Base-by-base conservation (phyloP, 2,113 vertebrate species). In the Rallus limicola region DNA sequence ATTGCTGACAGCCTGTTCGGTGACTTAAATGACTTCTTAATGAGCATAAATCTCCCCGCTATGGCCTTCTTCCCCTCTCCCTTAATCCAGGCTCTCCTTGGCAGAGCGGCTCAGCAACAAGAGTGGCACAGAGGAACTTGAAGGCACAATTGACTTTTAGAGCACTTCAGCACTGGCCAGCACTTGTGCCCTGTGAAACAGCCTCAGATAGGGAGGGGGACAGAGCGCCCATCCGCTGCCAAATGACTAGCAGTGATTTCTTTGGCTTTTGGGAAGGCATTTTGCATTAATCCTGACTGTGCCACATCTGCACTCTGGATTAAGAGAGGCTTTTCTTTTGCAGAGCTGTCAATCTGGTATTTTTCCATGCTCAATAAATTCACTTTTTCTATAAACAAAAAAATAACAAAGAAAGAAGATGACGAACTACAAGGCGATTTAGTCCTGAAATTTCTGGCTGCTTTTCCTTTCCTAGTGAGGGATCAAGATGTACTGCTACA, bases 281-380 rank as follows among this genome's bases (percentile, higher is more conserved):
- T 95, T 19, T 12, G 20, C 67, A n/a, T 84, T 84, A 74, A 91
- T 93, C 86, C 77, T 62, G 81, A 72, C 72, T 89, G 58, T 79
- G 77, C 65, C 86, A 94, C 90, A 93, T 94, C 88, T 91, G 95
- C 83, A 77, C 3, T 1, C 65, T 76, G 93, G 83, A 96, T 96
- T 92, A 96, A 85, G 65, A 76, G 50, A 88, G 80, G 74, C 44
- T 94, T 96, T 93, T 63, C 55, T 86, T 92, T 96, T 94, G 81
- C 96, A 96, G 59, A 88, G 48, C 63, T 90, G 86, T 94, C 96
- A 96, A 96, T 94, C 48, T 78, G 92, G 65, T 94, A 92, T 93
- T 96, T 92, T 96, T 96, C 82, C 76, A 29, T 83, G 52, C 77
- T 64, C 74, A 74, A 91, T 82, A 94, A 95, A 95, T 96, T 91